Evolutionary conservation across 2,888 invertebrate species (phyloP).

Genomic region (Drosophila pseudotakahashii): DNA sequence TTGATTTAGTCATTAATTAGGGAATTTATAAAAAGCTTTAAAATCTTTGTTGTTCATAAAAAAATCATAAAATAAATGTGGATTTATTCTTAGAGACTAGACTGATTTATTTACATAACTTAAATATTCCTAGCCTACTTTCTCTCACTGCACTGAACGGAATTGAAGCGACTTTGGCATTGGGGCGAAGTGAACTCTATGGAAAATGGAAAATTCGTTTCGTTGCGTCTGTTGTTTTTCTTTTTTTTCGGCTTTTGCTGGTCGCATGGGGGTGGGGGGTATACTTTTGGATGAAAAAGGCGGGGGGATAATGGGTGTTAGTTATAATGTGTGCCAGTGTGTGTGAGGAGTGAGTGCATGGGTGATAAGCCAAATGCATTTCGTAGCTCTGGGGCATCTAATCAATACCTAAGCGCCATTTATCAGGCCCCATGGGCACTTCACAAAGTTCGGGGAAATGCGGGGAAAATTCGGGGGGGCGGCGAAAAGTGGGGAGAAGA

Average conservation of each 20-base stretch:
- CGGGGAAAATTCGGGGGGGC: background rate
- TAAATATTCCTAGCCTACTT: background rate
- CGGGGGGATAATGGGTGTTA: conserved; percentile 32
- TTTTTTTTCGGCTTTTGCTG: conserved; percentile 22
- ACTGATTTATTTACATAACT: no score
- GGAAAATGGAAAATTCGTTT: conserved; percentile 64
- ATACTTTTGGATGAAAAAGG: background rate
- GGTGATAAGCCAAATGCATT: conserved; percentile 50
- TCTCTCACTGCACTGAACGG: conserved; percentile 26
- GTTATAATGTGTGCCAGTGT: conserved; percentile 43
- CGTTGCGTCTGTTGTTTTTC: conserved; percentile 41
- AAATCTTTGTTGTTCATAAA: no score
- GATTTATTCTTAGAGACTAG: no score
- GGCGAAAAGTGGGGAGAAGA: background rate
- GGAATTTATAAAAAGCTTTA: no score
- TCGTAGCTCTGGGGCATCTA: conserved; percentile 43
- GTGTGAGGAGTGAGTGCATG: conserved; percentile 28
- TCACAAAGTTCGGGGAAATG: background rate
- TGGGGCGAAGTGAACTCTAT: conserved; percentile 51
- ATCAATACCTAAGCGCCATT: conserved; percentile 76
- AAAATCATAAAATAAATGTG: no score
- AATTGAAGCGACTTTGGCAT: conserved; percentile 55
- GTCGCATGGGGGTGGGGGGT: background rate
- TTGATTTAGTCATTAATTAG: no score
- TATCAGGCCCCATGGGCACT: conserved; percentile 55